Evolutionary conservation across 2,113 vertebrate species (phyloP).

Genomic region (Excalfactoria chinensis): DNA sequence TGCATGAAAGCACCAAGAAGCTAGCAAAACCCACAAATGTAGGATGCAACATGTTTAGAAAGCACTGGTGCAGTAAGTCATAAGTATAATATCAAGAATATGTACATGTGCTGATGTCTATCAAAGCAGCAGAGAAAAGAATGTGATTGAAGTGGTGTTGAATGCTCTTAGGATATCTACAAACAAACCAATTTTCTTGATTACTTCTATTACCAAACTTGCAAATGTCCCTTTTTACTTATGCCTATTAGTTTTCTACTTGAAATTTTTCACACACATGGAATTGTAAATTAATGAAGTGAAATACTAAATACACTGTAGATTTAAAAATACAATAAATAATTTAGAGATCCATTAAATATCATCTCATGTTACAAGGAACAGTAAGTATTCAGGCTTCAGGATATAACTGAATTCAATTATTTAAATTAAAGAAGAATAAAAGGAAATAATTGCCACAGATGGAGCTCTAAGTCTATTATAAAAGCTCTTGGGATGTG

Average conservation of each 20-base stretch:
- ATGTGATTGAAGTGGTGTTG: not conserved
- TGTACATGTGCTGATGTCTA: not conserved
- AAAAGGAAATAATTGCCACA: not conserved
- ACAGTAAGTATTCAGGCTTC: not conserved
- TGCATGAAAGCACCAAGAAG: not conserved
- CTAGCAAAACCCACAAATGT: not conserved
- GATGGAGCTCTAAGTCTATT: not conserved
- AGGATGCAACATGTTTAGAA: not conserved
- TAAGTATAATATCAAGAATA: not conserved
- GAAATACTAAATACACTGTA: not conserved
- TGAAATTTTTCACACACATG: not conserved
- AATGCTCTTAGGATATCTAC: not conserved
- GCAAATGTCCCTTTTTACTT: not conserved
- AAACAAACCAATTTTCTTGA: rapidly evolving
- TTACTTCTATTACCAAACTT: not conserved
- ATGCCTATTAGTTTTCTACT: not conserved
- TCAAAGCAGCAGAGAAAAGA: not conserved
- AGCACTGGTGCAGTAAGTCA: not conserved
- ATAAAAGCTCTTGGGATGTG: not conserved
- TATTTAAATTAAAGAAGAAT: not conserved
- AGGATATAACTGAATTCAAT: not conserved
- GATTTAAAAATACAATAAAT: not conserved
- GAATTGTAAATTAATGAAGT: not conserved
- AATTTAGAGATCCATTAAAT: not conserved
- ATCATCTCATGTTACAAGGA: not conserved